phyloP scores from a whole-genome alignment of 2,888 invertebrate genomes.

The Allacma fusca region DNA sequence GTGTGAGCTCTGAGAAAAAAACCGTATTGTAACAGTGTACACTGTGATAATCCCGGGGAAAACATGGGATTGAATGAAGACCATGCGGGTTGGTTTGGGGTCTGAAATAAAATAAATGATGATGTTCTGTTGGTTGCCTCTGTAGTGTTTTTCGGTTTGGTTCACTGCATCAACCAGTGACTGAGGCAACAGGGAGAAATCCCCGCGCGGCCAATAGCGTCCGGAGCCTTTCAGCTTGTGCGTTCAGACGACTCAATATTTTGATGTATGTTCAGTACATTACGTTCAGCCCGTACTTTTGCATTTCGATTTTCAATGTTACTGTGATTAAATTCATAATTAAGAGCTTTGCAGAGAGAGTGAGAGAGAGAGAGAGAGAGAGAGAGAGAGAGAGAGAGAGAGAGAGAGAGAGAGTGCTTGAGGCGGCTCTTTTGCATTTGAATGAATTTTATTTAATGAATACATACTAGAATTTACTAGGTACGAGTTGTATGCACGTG shows the following conservation, averaged over 20 bases:
- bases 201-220: background rate
- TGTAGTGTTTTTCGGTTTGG: constrained; percentile 32
- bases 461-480: no score
- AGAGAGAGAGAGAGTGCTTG: no score
- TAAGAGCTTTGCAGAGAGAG: constrained; percentile 1
- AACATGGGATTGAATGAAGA: constrained; percentile 31
- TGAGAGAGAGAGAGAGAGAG: no score
- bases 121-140: constrained; percentile 36
- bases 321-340: constrained; percentile 11
- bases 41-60: constrained; percentile 12
- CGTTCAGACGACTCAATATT: constrained; percentile 28
- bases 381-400: no score
- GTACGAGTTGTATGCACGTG: no score
- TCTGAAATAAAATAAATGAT: constrained; percentile 21
- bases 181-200: background rate
- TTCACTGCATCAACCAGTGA: constrained; percentile 23
- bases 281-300: background rate
- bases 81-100: constrained; percentile 20
- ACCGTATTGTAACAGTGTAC: background rate
- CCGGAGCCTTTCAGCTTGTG: constrained; percentile 8
- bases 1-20: constrained; percentile 5
- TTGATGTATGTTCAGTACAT: constrained; percentile 29
- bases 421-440: background rate
- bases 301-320: background rate
- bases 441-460: no score